These are phyloP conservation scores for Drosophila novamexicana DNA, from an alignment of 1,140 invertebrate species.

Conservation along the genomic window DNA sequence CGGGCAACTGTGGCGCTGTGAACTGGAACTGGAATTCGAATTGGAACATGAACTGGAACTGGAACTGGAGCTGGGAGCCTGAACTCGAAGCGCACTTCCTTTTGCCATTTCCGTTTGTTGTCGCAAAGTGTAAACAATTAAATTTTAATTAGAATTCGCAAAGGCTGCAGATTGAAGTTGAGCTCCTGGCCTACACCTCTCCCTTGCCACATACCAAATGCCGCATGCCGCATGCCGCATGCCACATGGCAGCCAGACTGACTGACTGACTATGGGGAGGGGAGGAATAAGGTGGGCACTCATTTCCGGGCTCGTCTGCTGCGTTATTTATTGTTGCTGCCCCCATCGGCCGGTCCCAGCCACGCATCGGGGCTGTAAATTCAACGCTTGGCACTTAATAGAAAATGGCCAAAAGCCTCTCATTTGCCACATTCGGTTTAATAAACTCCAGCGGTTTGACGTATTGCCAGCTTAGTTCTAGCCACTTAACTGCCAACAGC, in stretches of 20 bases:
- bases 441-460: constrained; percentile 69
- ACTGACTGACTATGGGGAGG: neutral
- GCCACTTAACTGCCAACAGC: constrained; percentile 72
- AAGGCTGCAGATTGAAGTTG: constrained; percentile 13
- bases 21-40: neutral
- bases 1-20: constrained; percentile 4
- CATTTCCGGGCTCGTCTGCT: constrained; percentile 66
- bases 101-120: constrained; percentile 64
- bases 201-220: constrained; percentile 16
- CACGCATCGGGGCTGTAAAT: constrained; percentile 55
- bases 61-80: neutral
- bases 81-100: constrained; percentile 40
- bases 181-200: constrained; percentile 19
- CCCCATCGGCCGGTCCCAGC: neutral
- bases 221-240: constrained; percentile 26
- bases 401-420: constrained; percentile 72
- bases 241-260: constrained; percentile 26
- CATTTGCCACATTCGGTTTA: constrained; percentile 68
- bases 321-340: constrained; percentile 62
- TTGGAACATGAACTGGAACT: neutral
- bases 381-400: constrained; percentile 75
- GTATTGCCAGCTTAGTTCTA: constrained; percentile 78
- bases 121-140: constrained; percentile 81
- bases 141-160: constrained; percentile 79
- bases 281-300: constrained; percentile 1